Evolutionary conservation across 1,140 invertebrate species (phyloP), one percentile per base, ranked within the genome.

Genomic region (Sitophilus oryzae): DNA sequence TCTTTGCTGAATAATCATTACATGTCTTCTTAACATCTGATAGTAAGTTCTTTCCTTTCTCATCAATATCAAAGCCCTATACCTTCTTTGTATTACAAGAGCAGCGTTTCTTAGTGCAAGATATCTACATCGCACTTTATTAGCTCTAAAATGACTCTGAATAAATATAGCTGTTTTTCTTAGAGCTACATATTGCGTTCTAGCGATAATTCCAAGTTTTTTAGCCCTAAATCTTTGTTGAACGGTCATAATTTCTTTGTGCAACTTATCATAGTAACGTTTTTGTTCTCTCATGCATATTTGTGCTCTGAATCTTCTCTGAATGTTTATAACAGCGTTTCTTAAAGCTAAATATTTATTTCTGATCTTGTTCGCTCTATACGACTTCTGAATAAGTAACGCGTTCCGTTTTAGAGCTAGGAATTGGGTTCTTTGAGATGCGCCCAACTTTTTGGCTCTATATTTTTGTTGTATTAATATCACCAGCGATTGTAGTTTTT

Each of bases 141-240:
- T 58, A 48, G 65, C 57, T 59, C 71, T 71, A 34, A 66, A 76
- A 11, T 61, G 49, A 42, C 37, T 66, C 62, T 76, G 72, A 9
- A 65, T 36, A 20, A 49, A 23, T 6, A 52, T 22, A 20, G 19
- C 23, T 10, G 42, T 14, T 14, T 22, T 51, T 56, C 35, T 60
- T 3, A 57, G 8, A 35, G 52, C 60, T 3, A 66, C 63, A 30
- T 35, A 41, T 63, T 63, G 19, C 66, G 63, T 11, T 69, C 64
- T 65, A 65, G 73, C 52, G 71, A 75, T 59, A 69, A 69, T 30
- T 11, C 11, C 25, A 11, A 30, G 16, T 37, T 22, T 56, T n/a
- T 37, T 21, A 11, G 47, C 74, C 64, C 74, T 74, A 63, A 74
- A 82, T 16, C 49, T 45, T 4, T 5, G 44, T 56, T 74, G 72